Percentiles rank a stretch among this genome's conserved stretches.
These are phyloP conservation scores for Sebastes hopkinsi DNA, from an alignment of 2,797 vertebrate genomes.

Conservation along the genomic window DNA sequence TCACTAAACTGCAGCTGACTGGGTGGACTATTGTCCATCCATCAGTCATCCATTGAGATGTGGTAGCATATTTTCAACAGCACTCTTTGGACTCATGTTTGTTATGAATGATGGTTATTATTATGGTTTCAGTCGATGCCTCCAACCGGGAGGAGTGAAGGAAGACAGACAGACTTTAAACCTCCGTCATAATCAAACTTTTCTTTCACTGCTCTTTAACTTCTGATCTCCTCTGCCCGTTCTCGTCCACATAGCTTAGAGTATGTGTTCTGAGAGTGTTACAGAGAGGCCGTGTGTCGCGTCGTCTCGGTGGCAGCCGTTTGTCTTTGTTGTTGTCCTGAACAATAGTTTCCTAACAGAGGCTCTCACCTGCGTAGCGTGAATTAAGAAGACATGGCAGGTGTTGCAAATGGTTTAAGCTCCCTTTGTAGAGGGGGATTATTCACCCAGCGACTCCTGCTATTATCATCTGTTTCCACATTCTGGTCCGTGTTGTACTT, in stretches of 20 bases:
- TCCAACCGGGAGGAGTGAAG: neutral
- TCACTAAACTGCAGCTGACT: neutral
- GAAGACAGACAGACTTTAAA: neutral
- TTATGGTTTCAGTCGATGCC: neutral
- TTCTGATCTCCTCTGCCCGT: neutral
- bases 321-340: slow-evolving; percentile 25
- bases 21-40: neutral
- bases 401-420: slow-evolving; percentile 16
- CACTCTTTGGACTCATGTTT: neutral
- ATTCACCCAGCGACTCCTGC: neutral
- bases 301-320: slow-evolving; percentile 2
- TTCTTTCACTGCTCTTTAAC: neutral
- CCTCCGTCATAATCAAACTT: neutral
- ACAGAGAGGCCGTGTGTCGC: neutral
- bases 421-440: neutral
- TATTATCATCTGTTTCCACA: slow-evolving; percentile 13
- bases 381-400: slow-evolving; percentile 32
- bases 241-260: neutral
- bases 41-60: neutral
- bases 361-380: slow-evolving; percentile 35
- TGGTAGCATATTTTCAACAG: neutral
- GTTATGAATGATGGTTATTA: neutral
- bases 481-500: neutral
- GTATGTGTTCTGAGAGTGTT: neutral
- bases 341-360: slow-evolving; percentile 33